Percentiles rank a stretch among this genome's conserved stretches.
phyloP scores from a whole-genome alignment of 1,140 invertebrate genomes.

The Drosophila lini region DNA sequence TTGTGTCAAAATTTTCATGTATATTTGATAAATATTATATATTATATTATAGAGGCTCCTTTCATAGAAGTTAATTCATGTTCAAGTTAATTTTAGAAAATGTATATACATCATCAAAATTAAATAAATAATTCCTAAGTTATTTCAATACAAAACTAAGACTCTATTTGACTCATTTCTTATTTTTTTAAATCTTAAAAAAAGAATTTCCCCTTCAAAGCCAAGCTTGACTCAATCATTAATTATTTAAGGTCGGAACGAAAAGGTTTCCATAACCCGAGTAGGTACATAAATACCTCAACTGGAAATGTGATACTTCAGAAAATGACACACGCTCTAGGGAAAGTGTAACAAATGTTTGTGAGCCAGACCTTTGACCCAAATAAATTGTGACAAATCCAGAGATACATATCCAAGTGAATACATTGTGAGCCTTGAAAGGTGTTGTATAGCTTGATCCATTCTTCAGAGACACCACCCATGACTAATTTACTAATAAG shows the following conservation, averaged over 20 bases:
- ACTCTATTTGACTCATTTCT: background rate
- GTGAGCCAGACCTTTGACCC: conserved; percentile 31
- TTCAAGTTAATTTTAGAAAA: too few relatives aligned
- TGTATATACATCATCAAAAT: background rate
- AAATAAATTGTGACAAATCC: conserved; percentile 14
- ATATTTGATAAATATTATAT: too few relatives aligned
- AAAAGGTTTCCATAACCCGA: conserved; percentile 4
- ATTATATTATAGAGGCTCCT: too few relatives aligned
- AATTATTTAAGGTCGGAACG: background rate
- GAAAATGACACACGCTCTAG: conserved; percentile 24
- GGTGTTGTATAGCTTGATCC: conserved; percentile 15
- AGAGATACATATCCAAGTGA: conserved; percentile 10
- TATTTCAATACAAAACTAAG: too few relatives aligned
- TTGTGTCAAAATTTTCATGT: background rate
- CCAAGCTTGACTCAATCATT: background rate
- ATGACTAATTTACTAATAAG: conserved; percentile 31
- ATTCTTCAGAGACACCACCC: conserved; percentile 23
- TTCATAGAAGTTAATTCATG: too few relatives aligned
- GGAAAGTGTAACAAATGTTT: conserved; percentile 48
- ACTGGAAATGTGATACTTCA: conserved; percentile 33
- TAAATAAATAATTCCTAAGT: background rate
- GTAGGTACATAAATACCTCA: conserved; percentile 26
- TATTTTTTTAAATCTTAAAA: too few relatives aligned
- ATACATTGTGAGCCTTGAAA: conserved; percentile 6
- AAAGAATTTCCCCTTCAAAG: background rate